These are phyloP conservation scores for Muscicapa striata DNA, from an alignment of 2,797 vertebrate species.

Conservation along the genomic window DNA sequence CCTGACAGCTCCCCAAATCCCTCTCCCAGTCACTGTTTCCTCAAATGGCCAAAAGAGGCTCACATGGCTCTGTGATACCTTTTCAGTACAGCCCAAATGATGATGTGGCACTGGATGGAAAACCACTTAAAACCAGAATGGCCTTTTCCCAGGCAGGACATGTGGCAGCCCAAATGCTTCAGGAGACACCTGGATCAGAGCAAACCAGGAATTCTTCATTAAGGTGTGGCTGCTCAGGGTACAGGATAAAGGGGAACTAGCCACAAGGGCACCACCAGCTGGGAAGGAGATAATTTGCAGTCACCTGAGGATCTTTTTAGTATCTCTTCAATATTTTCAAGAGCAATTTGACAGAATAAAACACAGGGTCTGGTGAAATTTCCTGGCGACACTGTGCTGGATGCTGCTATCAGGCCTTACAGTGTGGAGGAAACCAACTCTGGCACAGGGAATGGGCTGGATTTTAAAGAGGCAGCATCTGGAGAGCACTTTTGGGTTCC, in stretches of 20 bases:
- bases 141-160: not conserved
- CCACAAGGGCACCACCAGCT: not conserved
- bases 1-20: not conserved
- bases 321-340: not conserved
- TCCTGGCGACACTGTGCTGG: not conserved
- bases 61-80: rapidly evolving
- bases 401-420: not conserved
- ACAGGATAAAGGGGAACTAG: not conserved
- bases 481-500: not conserved
- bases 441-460: not conserved
- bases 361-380: not conserved
- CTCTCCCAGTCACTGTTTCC: not conserved
- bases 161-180: not conserved
- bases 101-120: not conserved
- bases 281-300: not conserved
- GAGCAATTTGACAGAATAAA: not conserved
- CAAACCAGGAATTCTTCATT: not conserved
- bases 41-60: not conserved
- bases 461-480: not conserved
- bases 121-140: not conserved
- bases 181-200: not conserved
- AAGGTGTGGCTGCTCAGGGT: not conserved
- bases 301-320: not conserved
- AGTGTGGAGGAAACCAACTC: rapidly evolving
- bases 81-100: not conserved